Base-by-base conservation (phyloP, 1,140 invertebrate genomes). In the Triops cancriformis region DNA sequence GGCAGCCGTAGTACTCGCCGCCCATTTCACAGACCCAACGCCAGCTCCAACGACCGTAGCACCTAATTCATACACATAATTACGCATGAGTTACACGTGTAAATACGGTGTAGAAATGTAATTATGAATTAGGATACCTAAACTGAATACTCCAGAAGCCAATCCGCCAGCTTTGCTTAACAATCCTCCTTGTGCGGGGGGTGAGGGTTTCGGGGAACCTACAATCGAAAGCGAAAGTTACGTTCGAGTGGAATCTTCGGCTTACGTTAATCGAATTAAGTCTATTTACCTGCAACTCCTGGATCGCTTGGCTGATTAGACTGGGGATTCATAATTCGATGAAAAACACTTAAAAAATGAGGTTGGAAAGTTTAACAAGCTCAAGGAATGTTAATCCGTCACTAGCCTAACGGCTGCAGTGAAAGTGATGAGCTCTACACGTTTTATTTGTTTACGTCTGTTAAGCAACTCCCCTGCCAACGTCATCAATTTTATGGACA, bases 401-500 rank as follows among this genome's bases (percentile, higher is more conserved):
- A 14, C 9, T 64, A 7, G 14, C 23, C 10, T 64, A 64, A 64
- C 23, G 51, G 23, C 51, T 9, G 51, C 7, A 18, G 23, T 11
- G 51, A 18, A 18, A 64, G 51, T 64, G 51, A 64, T 64, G 51
- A 64, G 23, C 51, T 18, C 14, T 6, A 64, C 51, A 64, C 51
- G 51, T 64, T 64, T 64, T 64, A 23, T 11, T 64, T 64, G 51
- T 64, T 64, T 64, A 64, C 51, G 51, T 37, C 51, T 64, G n/a
- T 6, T 18, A 64, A 64, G 43, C 18, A 64, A 64, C 51, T 18
- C 51, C 51, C 23, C 1, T 64, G 14, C 18, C 14, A 64, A 64
- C 51, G 51, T 64, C 51, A 64, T 64, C 51, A 18, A 64, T 64
- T 64, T 9, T n/a, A 64, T 9, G 18, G 18, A 64, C 14, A 23